Percentiles rank a stretch among this genome's conserved stretches.
These are phyloP conservation scores for Hyperoplus immaculatus DNA, from an alignment of 2,797 vertebrate genomes.

Conservation along the genomic window DNA sequence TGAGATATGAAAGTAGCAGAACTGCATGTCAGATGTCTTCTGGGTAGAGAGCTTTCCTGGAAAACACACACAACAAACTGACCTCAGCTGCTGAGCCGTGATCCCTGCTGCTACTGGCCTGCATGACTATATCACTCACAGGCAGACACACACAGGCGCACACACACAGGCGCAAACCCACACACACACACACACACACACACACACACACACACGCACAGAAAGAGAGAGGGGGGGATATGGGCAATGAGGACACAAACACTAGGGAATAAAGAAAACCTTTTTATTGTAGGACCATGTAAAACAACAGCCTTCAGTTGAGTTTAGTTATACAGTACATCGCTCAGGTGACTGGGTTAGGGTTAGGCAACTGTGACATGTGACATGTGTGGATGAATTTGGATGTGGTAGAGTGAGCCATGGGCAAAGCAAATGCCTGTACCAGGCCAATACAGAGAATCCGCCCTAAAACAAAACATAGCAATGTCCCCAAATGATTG, in stretches of 20 bases:
- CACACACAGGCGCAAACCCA: not conserved
- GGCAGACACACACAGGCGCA: too few species aligned
- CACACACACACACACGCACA: not conserved
- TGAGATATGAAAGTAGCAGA: constrained; percentile 63
- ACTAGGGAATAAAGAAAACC: constrained; percentile 61
- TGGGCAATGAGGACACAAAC: constrained; percentile 22
- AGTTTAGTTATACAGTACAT: constrained; percentile 52
- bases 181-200: not conserved
- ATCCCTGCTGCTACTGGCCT: constrained; percentile 48
- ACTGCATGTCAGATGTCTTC: constrained; percentile 66
- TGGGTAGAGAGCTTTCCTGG: constrained; percentile 74
- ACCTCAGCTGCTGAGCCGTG: constrained; percentile 62
- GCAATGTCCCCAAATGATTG: constrained; percentile 3
- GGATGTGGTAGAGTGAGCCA: constrained; percentile 30
- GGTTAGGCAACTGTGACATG: constrained; percentile 43
- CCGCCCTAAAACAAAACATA: constrained; percentile 42
- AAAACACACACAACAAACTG: constrained; percentile 72
- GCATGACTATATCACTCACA: constrained; percentile 28
- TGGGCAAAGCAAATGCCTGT: constrained; percentile 1
- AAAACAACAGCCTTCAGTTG: constrained; percentile 67
- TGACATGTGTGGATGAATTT: constrained; percentile 22
- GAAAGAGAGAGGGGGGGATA: not conserved
- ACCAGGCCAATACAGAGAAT: constrained; percentile 32
- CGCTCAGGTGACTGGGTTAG: constrained; percentile 33
- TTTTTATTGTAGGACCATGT: constrained; percentile 73